A percentile compares a stretch with the other conserved stretches of the same genome.
Evolutionary conservation across 23 tunicate genomes (phyloP).

Genomic region (Aplidium turbinatum): DNA sequence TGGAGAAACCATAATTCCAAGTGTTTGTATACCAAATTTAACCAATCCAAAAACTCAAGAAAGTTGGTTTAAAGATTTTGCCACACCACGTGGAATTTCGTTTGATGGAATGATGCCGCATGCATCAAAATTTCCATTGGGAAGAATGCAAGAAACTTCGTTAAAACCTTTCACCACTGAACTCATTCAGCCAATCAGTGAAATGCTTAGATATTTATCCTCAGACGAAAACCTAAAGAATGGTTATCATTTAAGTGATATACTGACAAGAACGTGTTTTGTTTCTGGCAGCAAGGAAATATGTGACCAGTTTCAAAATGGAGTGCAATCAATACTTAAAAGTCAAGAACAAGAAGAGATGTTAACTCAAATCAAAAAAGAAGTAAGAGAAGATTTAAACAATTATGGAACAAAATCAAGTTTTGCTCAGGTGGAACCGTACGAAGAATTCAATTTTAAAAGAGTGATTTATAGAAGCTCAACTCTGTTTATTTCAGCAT

Average conservation of each 20-base stretch:
- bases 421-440: too few species aligned
- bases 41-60: too few species aligned
- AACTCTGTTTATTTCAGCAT: too few species aligned
- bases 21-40: too few species aligned
- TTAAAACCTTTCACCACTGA: neutral
- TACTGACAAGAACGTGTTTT: neutral
- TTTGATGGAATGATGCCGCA: too few species aligned
- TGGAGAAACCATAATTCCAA: too few species aligned
- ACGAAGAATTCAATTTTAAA: too few species aligned
- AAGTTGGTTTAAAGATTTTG: too few species aligned
- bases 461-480: too few species aligned
- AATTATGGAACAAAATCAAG: too few species aligned
- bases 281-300: neutral
- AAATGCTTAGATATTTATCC: neutral
- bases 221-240: neutral
- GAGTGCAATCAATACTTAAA: neutral
- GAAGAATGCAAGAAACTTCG: neutral
- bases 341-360: neutral
- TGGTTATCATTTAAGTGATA: conserved; percentile 1
- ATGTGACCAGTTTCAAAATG: neutral
- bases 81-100: too few species aligned
- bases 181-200: neutral
- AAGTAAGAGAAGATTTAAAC: too few species aligned
- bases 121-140: neutral
- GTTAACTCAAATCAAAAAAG: neutral